These are phyloP conservation scores for Loris lydekkerianus DNA, from an alignment of 2,797 vertebrate genomes.

Conservation along the genomic window DNA sequence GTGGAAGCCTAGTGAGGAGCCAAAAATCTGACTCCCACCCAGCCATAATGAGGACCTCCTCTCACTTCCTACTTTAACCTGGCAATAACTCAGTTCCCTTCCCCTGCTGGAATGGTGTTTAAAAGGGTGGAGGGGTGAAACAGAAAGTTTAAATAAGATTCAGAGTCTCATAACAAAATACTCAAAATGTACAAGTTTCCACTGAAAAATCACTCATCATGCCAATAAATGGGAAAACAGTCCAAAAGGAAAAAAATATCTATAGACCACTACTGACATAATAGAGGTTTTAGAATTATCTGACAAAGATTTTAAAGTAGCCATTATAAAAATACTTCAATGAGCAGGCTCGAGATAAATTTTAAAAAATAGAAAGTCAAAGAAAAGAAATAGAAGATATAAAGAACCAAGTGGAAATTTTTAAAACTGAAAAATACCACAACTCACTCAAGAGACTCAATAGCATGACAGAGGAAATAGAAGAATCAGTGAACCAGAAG, in stretches of 20 bases:
- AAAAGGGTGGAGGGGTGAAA: neutral
- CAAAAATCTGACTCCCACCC: neutral
- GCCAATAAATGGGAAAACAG: neutral
- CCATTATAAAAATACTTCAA: neutral
- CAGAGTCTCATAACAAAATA: neutral
- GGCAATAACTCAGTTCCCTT: neutral
- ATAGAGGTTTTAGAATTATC: neutral
- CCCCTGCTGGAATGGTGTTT: neutral
- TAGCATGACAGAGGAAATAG: neutral
- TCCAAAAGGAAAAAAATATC: neutral
- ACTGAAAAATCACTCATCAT: slow-evolving; percentile 2
- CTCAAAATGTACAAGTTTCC: neutral
- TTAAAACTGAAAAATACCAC: slow-evolving; percentile 7
- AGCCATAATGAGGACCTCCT: neutral
- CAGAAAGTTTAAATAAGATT: neutral
- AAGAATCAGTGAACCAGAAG: neutral
- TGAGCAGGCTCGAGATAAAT: neutral
- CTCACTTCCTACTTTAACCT: neutral
- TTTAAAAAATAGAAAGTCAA: neutral
- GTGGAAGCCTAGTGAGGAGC: neutral
- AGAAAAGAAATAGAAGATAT: neutral
- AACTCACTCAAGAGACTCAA: neutral
- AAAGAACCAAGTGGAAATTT: neutral
- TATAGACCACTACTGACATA: neutral
- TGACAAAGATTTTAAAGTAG: slow-evolving; percentile 27